Percentiles rank a stretch among this genome's conserved stretches.
Conservation (phyloP, 2,888 invertebrate genomes). For the Pycnomerus fuliginosus region DNA sequence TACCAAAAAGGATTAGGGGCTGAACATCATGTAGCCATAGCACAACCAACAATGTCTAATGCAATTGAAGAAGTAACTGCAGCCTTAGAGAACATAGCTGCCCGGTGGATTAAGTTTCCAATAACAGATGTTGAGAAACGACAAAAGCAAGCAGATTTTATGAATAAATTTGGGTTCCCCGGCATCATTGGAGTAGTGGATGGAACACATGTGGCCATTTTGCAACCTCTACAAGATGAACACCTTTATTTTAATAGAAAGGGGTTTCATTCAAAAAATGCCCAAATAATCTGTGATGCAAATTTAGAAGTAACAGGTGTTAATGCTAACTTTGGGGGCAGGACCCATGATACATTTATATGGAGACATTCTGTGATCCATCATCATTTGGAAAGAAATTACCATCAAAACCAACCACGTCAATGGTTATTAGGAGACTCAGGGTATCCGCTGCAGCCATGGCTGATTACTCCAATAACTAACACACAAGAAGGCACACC, state of each 20-base stretch:
- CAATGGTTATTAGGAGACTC: slow-evolving; percentile 2
- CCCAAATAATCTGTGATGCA: slow-evolving; percentile 13
- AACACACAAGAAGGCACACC: slow-evolving; percentile 4
- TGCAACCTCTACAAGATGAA: slow-evolving; percentile 11
- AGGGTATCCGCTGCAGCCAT: slow-evolving; percentile 7
- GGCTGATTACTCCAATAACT: slow-evolving; percentile 2
- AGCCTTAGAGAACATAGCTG: too few species aligned
- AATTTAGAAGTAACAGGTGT: slow-evolving; percentile 7
- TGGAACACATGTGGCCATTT: slow-evolving; percentile 10
- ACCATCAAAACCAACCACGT: too few species aligned
- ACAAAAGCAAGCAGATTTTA: slow-evolving; percentile 3
- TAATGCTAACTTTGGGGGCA: slow-evolving; percentile 9
- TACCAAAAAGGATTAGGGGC: too few species aligned
- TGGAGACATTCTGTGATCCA: slow-evolving; percentile 17
- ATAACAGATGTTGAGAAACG: too few species aligned
- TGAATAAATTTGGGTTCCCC: slow-evolving; percentile 6
- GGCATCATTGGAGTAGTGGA: slow-evolving; percentile 8
- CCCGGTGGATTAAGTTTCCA: too few species aligned
- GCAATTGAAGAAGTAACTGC: too few species aligned
- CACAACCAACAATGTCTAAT: too few species aligned
- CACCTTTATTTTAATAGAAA: slow-evolving; percentile 19
- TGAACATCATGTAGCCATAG: too few species aligned
- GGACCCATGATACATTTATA: slow-evolving; percentile 14
- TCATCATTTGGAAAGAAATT: too few species aligned
- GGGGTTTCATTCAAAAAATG: slow-evolving; percentile 17